These are phyloP conservation scores for Crambe crambe DNA, from an alignment of 37 sponge, comb jelly and placozoan species.

Conservation along the genomic window DNA sequence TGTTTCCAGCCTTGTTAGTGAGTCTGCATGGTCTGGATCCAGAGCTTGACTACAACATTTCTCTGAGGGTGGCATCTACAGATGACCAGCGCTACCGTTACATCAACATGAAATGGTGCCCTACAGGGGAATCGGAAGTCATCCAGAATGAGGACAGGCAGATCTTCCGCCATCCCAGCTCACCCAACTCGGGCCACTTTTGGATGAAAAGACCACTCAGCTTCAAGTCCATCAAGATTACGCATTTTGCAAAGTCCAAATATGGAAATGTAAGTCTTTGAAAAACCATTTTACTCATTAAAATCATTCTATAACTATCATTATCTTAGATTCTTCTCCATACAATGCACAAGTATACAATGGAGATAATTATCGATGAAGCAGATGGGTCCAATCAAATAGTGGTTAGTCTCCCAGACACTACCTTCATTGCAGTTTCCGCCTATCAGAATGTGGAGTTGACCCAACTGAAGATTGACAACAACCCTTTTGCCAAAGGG, in stretches of 20 bases:
- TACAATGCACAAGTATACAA: conserved; percentile 65
- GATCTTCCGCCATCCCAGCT: conserved; percentile 56
- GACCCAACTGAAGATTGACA: conserved; percentile 69
- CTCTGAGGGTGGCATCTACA: conserved; percentile 28
- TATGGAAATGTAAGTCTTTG: conserved; percentile 49
- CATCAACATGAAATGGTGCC: conserved; percentile 37
- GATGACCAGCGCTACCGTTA: conserved; percentile 68
- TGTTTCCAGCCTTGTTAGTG: conserved; percentile 58
- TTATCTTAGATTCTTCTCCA: conserved; percentile 57
- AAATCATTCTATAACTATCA: background rate
- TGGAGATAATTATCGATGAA: conserved; percentile 14
- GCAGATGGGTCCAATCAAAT: background rate
- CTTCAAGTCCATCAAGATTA: conserved; percentile 67
- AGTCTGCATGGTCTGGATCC: conserved; percentile 53
- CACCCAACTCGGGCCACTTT: conserved; percentile 46
- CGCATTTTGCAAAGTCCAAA: conserved; percentile 29
- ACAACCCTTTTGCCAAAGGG: conserved; percentile 82
- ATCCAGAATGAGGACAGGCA: conserved; percentile 47
- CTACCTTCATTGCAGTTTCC: conserved; percentile 70
- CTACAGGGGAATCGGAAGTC: conserved; percentile 38
- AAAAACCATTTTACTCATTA: background rate
- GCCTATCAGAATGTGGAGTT: conserved; percentile 70
- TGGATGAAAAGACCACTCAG: conserved; percentile 76
- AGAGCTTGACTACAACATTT: conserved; percentile 27
- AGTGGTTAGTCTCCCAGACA: conserved; percentile 10